Conservation (phyloP, 2,797 vertebrate genomes). For the Xenentodon cancila region DNA sequence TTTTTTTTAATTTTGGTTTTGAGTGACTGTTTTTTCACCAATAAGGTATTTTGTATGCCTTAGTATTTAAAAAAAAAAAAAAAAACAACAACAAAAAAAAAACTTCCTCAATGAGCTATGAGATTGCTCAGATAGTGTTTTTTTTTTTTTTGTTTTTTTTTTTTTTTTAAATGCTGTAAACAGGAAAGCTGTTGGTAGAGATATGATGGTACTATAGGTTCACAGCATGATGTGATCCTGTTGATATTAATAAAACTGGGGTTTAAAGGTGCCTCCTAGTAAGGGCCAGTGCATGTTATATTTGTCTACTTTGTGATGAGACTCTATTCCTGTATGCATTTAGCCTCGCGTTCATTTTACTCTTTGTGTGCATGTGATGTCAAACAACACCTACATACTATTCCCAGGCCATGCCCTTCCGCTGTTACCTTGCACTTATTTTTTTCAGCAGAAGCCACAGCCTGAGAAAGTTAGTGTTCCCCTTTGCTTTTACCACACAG, state of each 20-base stretch:
- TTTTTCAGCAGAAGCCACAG: constrained; percentile 70
- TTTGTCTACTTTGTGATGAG: not conserved
- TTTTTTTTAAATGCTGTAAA: constrained; percentile 60
- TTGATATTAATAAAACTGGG: constrained; percentile 1
- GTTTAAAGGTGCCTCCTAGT: not conserved
- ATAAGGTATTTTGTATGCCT: constrained; percentile 19
- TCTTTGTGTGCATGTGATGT: constrained; percentile 26
- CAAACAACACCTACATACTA: constrained; percentile 32
- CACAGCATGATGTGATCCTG: constrained; percentile 9
- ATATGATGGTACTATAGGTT: constrained; percentile 15
- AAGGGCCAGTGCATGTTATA: not conserved
- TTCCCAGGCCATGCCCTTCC: constrained; percentile 64
- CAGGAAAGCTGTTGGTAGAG: constrained; percentile 58
- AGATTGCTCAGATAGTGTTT: constrained; percentile 35
- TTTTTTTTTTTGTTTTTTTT: constrained; percentile 56
- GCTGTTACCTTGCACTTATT: constrained; percentile 58
- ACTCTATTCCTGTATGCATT: not conserved
- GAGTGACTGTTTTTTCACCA: constrained; percentile 17
- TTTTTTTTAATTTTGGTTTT: not conserved
- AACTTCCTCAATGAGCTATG: constrained; percentile 39
- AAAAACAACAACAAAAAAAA: constrained; percentile 29
- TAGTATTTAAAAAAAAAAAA: constrained; percentile 4
- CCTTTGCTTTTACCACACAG: constrained; percentile 52
- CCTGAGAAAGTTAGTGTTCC: constrained; percentile 71
- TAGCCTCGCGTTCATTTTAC: constrained; percentile 18